A percentile compares a stretch with the other conserved stretches of the same genome.
Conservation (phyloP, 2,113 vertebrate genomes). For the Prunella fulvescens region DNA sequence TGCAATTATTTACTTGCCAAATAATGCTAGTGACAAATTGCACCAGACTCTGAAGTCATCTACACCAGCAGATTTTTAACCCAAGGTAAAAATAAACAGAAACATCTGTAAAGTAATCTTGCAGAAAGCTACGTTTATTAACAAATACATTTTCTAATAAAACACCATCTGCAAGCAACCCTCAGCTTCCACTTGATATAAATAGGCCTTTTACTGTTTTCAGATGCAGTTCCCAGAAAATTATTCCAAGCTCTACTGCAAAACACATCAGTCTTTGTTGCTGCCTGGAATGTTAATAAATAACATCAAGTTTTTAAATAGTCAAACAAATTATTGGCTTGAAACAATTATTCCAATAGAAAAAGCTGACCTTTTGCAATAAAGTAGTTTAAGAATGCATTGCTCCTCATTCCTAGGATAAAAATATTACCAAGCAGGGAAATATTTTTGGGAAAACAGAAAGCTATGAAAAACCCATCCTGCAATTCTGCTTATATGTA, state of each 20-base stretch:
- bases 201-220: constrained; percentile 72
- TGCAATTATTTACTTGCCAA: constrained; percentile 66
- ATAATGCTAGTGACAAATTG: constrained; percentile 59
- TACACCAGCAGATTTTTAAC: constrained; percentile 67
- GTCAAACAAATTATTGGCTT: constrained; percentile 68
- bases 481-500: neutral
- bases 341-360: constrained; percentile 55
- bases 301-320: constrained; percentile 68
- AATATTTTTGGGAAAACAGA: constrained; percentile 5
- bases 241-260: constrained; percentile 69
- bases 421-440: constrained; percentile 45
- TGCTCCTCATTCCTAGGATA: neutral
- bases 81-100: constrained; percentile 76
- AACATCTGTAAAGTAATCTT: constrained; percentile 71
- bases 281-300: constrained; percentile 71
- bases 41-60: constrained; percentile 54
- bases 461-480: neutral
- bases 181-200: constrained; percentile 72
- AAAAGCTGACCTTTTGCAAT: constrained; percentile 61
- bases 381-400: constrained; percentile 42
- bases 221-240: constrained; percentile 70
- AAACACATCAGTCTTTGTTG: constrained; percentile 71
- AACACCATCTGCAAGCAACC: constrained; percentile 73
- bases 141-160: constrained; percentile 75
- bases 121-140: constrained; percentile 72